Conservation (phyloP, 2,113 vertebrate species). For the Tragulus kanchil region DNA sequence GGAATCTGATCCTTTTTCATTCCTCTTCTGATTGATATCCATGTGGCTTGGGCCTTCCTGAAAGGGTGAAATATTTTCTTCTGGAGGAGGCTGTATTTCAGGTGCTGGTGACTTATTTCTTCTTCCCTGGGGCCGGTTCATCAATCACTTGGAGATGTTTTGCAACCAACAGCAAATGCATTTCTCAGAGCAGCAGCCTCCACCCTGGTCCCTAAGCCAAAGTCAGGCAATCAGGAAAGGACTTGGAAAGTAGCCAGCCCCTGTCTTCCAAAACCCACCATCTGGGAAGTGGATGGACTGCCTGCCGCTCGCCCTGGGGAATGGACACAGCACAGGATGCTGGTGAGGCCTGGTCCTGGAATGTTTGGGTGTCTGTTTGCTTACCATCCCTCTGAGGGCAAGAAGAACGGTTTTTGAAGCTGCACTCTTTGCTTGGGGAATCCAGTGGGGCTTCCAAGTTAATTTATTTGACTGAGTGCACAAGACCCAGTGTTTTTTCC, state of each 20-base stretch:
- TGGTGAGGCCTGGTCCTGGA: constrained; percentile 10
- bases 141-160: constrained; percentile 80
- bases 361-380: background rate
- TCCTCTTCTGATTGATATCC: background rate
- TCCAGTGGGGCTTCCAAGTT: constrained; percentile 22
- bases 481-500: constrained; percentile 33
- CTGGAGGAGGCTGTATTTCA: constrained; percentile 49
- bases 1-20: constrained; percentile 15
- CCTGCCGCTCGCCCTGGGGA: background rate
- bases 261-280: constrained; percentile 49
- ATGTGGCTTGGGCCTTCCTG: constrained; percentile 10
- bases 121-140: constrained; percentile 61
- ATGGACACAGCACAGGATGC: background rate
- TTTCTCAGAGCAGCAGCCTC: constrained; percentile 73
- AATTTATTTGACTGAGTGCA: constrained; percentile 53
- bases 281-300: constrained; percentile 45
- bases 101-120: constrained; percentile 51
- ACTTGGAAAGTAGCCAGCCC: constrained; percentile 50
- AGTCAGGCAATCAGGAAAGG: constrained; percentile 53
- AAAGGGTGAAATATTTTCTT: constrained; percentile 55
- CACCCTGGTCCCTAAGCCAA: constrained; percentile 42
- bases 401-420: constrained; percentile 32
- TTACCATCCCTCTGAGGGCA: background rate
- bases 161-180: constrained; percentile 72
- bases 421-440: background rate